A percentile compares a stretch with the other conserved stretches of the same genome.
These are phyloP conservation scores for Drosophila pseudoobscura DNA, from an alignment of 1,140 invertebrate species.

Conservation along the genomic window DNA sequence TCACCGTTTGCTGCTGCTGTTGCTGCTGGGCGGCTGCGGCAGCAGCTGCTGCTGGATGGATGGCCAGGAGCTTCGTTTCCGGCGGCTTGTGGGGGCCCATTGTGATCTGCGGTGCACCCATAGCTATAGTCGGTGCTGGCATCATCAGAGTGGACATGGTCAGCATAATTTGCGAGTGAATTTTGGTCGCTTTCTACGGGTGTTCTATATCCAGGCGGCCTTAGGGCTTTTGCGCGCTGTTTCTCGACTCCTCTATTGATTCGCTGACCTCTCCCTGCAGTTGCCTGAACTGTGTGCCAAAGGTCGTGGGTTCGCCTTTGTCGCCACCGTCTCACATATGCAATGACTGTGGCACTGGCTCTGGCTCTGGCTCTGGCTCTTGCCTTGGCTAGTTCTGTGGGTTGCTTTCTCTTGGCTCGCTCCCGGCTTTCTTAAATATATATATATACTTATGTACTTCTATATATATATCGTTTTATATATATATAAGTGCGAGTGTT, in stretches of 20 bases:
- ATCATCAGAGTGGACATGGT: constrained; percentile 83
- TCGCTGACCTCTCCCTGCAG: constrained; percentile 58
- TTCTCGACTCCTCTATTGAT: constrained; percentile 54
- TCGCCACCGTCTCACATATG: constrained; percentile 51
- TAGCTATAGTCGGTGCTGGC: constrained; percentile 82
- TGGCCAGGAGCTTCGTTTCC: constrained; percentile 82
- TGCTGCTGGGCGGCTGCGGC: constrained; percentile 66
- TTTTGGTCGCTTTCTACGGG: constrained; percentile 56
- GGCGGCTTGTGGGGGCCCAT: constrained; percentile 83
- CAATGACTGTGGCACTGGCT: background rate
- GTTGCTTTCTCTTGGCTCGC: constrained; percentile 45
- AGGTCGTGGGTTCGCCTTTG: constrained; percentile 78
- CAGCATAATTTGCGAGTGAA: constrained; percentile 83
- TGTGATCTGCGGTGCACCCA: constrained; percentile 81
- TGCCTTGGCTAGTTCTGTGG: no score
- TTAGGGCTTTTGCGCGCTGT: constrained; percentile 21
- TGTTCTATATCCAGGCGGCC: constrained; percentile 8
- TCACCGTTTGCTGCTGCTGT: constrained; percentile 63
- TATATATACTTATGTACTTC: constrained; percentile 11
- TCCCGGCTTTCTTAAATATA: constrained; percentile 30
- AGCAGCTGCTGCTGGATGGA: constrained; percentile 79
- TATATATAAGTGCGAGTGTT: constrained; percentile 21
- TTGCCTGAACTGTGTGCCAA: constrained; percentile 73
- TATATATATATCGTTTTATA: constrained; percentile 26
- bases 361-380: background rate